Conservation (phyloP, 2,797 vertebrate species). For the Petrocephalus schoutedeni region DNA sequence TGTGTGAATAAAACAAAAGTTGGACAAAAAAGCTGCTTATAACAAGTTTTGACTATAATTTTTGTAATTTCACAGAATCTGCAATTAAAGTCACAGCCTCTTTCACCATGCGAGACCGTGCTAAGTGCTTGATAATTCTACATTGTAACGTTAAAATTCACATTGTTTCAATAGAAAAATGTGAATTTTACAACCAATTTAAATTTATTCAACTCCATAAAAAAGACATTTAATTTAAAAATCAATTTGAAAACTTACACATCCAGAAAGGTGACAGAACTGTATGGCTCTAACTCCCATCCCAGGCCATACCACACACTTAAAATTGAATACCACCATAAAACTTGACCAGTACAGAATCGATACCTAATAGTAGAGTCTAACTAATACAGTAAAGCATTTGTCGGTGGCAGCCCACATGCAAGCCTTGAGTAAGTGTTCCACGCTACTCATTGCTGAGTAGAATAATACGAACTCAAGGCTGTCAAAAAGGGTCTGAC, state of each 20-base stretch:
- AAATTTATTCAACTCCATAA: background rate
- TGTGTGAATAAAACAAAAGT: background rate
- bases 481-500: background rate
- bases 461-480: background rate
- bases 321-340: background rate
- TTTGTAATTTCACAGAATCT: background rate
- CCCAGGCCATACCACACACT: background rate
- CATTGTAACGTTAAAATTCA: background rate
- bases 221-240: background rate
- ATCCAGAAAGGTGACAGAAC: background rate
- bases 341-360: background rate
- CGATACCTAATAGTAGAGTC: background rate
- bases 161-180: background rate
- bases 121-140: background rate
- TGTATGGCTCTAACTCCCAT: background rate
- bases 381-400: background rate
- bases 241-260: background rate
- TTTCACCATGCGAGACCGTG: background rate
- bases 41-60: slow-evolving; percentile 2
- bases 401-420: background rate
- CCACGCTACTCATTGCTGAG: background rate
- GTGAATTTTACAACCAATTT: background rate
- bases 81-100: background rate
- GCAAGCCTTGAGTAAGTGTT: background rate
- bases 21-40: slow-evolving; percentile 1